Evolutionary conservation across 2,888 invertebrate genomes (phyloP).

Genomic region (Ichneumon xanthorius): DNA sequence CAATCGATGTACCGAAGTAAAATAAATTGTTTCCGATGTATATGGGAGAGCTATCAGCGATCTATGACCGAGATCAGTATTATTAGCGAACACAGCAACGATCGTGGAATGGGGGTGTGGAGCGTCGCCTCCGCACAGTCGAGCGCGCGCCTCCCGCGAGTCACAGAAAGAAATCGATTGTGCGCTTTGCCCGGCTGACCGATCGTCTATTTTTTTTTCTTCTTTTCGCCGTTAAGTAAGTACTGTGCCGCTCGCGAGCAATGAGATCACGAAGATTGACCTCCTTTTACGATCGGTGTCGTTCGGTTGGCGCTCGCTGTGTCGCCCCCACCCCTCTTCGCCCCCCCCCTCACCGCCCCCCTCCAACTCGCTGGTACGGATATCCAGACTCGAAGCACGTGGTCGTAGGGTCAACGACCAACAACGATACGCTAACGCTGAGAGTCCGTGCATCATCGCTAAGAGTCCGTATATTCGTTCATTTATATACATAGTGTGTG

Average conservation of each 20-base stretch:
- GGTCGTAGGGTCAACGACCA: conserved; percentile 61
- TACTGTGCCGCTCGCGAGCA: conserved; percentile 34
- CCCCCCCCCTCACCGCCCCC: background rate
- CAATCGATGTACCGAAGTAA: too few species aligned
- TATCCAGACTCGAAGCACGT: conserved; percentile 56
- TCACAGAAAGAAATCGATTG: conserved; percentile 47
- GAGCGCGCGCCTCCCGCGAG: background rate
- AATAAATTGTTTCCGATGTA: too few species aligned
- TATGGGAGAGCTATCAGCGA: too few species aligned
- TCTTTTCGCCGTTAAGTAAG: conserved; percentile 33
- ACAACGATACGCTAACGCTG: conserved; percentile 25
- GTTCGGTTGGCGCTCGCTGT: conserved; percentile 40
- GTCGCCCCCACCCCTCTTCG: background rate
- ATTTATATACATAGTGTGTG: conserved; percentile 6
- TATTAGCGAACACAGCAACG: background rate
- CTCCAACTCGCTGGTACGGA: background rate
- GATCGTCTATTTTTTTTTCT: conserved; percentile 16
- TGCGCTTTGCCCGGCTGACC: conserved; percentile 29
- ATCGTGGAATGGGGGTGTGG: background rate
- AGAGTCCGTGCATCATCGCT: background rate
- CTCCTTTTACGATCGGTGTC: conserved; percentile 66
- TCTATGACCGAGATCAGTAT: background rate
- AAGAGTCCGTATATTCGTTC: conserved; percentile 10
- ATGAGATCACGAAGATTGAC: conserved; percentile 67
- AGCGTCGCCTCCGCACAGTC: background rate